Conservation (phyloP, 2,888 invertebrate genomes). For the Pogonocherus hispidulus region DNA sequence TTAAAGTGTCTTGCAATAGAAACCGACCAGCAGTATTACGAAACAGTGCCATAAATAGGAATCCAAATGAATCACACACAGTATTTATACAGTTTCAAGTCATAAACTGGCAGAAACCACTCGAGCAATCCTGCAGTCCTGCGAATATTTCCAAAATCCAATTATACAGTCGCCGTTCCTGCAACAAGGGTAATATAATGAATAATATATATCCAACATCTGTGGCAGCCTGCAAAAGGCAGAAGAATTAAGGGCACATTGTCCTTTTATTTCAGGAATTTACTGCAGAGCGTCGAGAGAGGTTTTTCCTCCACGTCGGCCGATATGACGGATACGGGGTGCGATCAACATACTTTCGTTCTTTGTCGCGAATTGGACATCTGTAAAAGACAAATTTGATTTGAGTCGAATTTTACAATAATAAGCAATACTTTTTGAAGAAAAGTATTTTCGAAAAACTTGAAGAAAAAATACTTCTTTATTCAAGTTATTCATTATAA, state of each 20-base stretch:
- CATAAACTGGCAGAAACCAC: not conserved
- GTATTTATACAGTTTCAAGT: too few species aligned
- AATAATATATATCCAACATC: constrained; percentile 63
- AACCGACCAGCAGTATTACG: too few species aligned
- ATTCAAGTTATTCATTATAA: too few species aligned
- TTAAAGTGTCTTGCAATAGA: too few species aligned
- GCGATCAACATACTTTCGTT: not conserved
- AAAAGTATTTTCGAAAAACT: too few species aligned
- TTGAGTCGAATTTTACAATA: too few species aligned
- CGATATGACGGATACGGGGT: constrained; percentile 7
- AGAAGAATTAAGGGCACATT: constrained; percentile 59
- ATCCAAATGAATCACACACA: too few species aligned
- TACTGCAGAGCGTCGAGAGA: constrained; percentile 37
- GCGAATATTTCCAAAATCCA: constrained; percentile 38
- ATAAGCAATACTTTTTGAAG: too few species aligned
- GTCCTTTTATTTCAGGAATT: constrained; percentile 58
- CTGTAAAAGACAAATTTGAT: too few species aligned
- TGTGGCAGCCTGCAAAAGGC: constrained; percentile 60
- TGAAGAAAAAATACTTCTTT: too few species aligned
- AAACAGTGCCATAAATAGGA: too few species aligned
- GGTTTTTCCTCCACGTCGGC: constrained; percentile 31
- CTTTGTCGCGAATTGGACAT: not conserved
- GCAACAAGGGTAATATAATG: constrained; percentile 53
- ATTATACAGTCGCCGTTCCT: constrained; percentile 35
- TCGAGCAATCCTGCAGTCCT: not conserved